Evolutionary conservation across 2,888 invertebrate species (phyloP).

Genomic region (Arctia plantaginis): DNA sequence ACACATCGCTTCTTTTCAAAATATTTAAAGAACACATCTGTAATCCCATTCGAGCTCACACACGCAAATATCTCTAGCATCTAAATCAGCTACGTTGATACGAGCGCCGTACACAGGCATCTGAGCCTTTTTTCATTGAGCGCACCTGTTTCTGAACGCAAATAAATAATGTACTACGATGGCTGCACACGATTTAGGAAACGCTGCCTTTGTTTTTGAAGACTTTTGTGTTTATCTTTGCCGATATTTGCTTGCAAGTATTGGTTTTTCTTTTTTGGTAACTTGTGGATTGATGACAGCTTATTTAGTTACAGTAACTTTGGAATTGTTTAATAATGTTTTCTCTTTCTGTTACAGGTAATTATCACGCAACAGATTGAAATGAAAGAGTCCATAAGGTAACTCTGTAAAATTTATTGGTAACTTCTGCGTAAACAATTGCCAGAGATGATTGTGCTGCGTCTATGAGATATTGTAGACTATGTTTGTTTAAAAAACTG

Average conservation of each 20-base stretch:
- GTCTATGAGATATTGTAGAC: background rate
- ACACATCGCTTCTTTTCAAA: background rate
- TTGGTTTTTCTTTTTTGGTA: conserved; percentile 6
- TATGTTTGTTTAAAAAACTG: background rate
- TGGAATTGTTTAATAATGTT: background rate
- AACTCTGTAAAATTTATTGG: background rate
- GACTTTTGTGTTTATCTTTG: conserved; percentile 31
- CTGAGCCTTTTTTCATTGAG: conserved; percentile 70
- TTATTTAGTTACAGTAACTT: background rate
- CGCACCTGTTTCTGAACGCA: conserved; percentile 70
- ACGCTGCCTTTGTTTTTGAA: conserved; percentile 40
- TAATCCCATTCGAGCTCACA: conserved; percentile 23
- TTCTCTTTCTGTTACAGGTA: conserved; percentile 15
- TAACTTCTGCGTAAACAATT: background rate
- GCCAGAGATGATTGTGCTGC: background rate
- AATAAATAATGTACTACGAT: conserved; percentile 65
- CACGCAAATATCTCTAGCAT: conserved; percentile 8
- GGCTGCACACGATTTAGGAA: conserved; percentile 43
- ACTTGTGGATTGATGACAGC: background rate
- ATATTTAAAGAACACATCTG: conserved; percentile 1
- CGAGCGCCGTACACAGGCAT: conserved; percentile 39
- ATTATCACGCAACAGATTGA: background rate
- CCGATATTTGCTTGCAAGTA: conserved; percentile 23
- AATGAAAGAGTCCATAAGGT: background rate
- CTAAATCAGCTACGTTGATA: conserved; percentile 46